A percentile compares a stretch with the other conserved stretches of the same genome.
Evolutionary conservation across 2,888 invertebrate genomes (phyloP).

Genomic region (Octodonta nipae): DNA sequence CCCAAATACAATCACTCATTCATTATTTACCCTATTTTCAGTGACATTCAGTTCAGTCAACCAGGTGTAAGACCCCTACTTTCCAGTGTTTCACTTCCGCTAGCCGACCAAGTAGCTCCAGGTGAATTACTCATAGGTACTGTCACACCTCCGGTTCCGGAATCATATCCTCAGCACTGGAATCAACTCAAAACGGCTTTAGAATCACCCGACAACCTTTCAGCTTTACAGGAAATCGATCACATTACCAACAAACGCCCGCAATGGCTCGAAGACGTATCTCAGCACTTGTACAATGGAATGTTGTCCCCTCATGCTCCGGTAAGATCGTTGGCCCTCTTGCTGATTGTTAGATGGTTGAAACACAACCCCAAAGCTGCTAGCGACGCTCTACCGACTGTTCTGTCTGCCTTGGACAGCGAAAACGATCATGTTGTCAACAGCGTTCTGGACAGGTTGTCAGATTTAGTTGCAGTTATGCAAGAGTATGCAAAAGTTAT

Average conservation of each 20-base stretch:
- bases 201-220: conserved; percentile 40
- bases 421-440: conserved; percentile 65
- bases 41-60: conserved; percentile 45
- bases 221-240: conserved; percentile 61
- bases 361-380: conserved; percentile 46
- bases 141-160: conserved; percentile 34
- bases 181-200: conserved; percentile 37
- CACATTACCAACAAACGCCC: conserved; percentile 56
- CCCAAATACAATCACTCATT: no score
- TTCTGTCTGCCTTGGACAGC: conserved; percentile 70
- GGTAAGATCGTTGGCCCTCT: conserved; percentile 57
- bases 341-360: conserved; percentile 56
- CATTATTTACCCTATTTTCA: conserved; percentile 23
- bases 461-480: conserved; percentile 69
- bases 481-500: conserved; percentile 74
- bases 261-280: conserved; percentile 50
- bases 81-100: conserved; percentile 47
- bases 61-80: conserved; percentile 44
- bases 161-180: conserved; percentile 38
- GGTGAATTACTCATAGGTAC: conserved; percentile 42
- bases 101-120: conserved; percentile 34
- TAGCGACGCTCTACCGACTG: conserved; percentile 56
- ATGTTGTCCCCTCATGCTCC: conserved; percentile 49
- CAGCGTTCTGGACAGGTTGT: conserved; percentile 66
- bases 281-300: conserved; percentile 49